Conservation (phyloP, 2,888 invertebrate species). For the Meteorus colon region DNA sequence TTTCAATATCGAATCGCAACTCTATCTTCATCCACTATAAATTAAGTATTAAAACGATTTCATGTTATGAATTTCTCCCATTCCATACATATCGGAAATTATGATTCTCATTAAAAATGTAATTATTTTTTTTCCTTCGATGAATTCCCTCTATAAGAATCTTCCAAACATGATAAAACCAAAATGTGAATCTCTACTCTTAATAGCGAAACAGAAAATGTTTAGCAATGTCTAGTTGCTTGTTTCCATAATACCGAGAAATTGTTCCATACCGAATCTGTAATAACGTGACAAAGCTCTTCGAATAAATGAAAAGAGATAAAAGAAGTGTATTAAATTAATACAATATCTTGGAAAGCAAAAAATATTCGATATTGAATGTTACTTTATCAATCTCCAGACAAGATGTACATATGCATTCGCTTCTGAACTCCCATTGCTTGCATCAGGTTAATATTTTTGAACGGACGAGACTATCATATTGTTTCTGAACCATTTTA, state of each 20-base stretch:
- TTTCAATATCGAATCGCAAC: background rate
- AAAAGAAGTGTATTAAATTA: no score
- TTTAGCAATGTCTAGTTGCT: background rate
- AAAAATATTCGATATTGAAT: background rate
- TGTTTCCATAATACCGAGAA: background rate
- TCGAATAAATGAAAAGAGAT: no score
- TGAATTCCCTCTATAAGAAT: background rate
- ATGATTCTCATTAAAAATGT: no score
- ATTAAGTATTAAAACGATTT: background rate
- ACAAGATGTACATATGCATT: conserved; percentile 10
- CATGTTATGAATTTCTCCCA: background rate
- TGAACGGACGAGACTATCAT: conserved; percentile 19
- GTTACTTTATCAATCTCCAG: background rate
- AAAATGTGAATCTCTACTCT: background rate
- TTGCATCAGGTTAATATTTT: conserved; percentile 13
- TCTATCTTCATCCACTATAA: background rate
- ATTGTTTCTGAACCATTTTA: conserved; percentile 5
- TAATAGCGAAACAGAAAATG: background rate
- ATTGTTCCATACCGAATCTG: background rate
- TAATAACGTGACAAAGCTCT: background rate
- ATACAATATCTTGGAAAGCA: background rate
- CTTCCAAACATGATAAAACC: conserved; percentile 16
- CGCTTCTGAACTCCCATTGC: conserved; percentile 23
- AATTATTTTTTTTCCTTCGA: background rate
- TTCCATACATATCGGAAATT: background rate